Base-by-base conservation (phyloP, 2,113 vertebrate genomes). In the Pipra filicauda region DNA sequence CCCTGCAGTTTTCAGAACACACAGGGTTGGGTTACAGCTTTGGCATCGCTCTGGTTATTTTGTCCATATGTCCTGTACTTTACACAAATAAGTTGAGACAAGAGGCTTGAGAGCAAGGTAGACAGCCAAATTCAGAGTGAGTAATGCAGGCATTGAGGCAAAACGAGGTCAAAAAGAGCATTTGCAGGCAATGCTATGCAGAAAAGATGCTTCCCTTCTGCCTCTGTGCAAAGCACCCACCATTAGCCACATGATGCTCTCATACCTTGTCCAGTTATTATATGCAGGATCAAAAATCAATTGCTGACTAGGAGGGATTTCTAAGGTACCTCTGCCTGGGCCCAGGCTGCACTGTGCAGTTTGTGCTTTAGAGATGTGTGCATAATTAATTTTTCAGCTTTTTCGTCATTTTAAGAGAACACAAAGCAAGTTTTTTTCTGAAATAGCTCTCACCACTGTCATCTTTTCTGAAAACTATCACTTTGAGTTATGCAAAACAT, bases 71-170 rank as follows among this genome's bases (percentile, higher is more conserved):
- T 97, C 93, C 39, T 90, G 43, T 91, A 76, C 95, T 91, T 97
- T 94, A 97, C 89, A 79, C 92, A 98, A 97, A 97, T 96, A 95
- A 96, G 94, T 57, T 94, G 91, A 97, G 94, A 97, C 94, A 87
- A 72, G 89, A 94, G 73, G 79, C 81, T 96, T 90, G 92, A 94
- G 62, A 94, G 75, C 91, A 87, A 86, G 88, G 66, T 84, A 80
- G 15, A 77, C 88, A 85, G 97, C 95, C 96, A 96, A 93, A 97
- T 90, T 82, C 91, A 95, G 96, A 97, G 96, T 57, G 88, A 96
- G 96, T 85, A 97, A 91, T 95, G 91, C 46, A 31, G 96, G 93
- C 64, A 1, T 15, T 27, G 27, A 86, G 93, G 85, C 79, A 85
- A 93, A 96, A 94, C 0, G 37, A 95, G 90, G 96, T 95, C 95